Evolutionary conservation across 2,888 invertebrate genomes (phyloP), one percentile per base, ranked within the genome.

Genomic region (Ferdinandea cuprea): DNA sequence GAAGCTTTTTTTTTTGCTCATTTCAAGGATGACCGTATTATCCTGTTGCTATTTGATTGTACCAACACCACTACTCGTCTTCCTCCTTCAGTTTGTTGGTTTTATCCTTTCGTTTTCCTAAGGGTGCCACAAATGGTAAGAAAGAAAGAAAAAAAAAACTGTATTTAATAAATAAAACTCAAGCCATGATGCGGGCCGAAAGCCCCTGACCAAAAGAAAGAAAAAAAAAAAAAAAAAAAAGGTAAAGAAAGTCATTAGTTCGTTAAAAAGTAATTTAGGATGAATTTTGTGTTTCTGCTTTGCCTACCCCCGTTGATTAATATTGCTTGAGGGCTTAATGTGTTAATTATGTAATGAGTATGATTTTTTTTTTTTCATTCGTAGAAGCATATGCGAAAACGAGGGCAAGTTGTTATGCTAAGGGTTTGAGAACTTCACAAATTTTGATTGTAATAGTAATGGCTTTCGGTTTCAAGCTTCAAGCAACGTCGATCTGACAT

Each of bases 201-300:
- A 56, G 35, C 37, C 63, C 66, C 11, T 19, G 28, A 4, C 11
- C n/a, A 44, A 5, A 56, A 32, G 1, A 44, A 74, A 84, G 73
- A 79, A 80, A 84, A 19, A 44, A 5, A 56, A 19, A 44, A 5
- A 56, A 32, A 3, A 44, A 74, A 84, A 78, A 79, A 80, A 84
- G 84, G 84, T 74, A 84, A 71, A 78, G 72, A 80, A 86, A 77
- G 80, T 86, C 85, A 85, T 86, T 86, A 86, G 85, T 85, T 86
- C 83, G 86, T 86, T 86, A 86, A 86, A 86, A 86, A 86, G 86
- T 86, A 86, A 86, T 86, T 86, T 86, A 81, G 84, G 78, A 85
- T 78, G 69, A 80, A 78, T 68, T 72, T 83, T 44, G 40, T 66
- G 42, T 61, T 48, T 65, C 58, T 54, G 32, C 52, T 73, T 28